Evolutionary conservation across 2,797 vertebrate species (phyloP).

Genomic region (Columba guinea): DNA sequence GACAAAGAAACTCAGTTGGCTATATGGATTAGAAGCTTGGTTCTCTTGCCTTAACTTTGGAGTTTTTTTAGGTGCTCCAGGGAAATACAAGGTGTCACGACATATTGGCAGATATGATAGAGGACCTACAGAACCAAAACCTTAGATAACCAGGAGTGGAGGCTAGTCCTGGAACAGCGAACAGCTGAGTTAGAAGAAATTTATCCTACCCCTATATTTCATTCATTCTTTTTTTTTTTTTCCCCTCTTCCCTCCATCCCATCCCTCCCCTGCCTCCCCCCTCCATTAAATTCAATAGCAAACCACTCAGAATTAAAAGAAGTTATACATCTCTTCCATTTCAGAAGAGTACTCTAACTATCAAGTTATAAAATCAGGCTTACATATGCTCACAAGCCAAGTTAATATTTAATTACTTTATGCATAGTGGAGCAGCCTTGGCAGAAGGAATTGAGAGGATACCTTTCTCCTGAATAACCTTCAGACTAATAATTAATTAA

Average conservation of each 20-base stretch:
- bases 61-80: neutral
- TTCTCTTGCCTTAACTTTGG: neutral
- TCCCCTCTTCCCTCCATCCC: accelerated
- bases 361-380: neutral
- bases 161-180: neutral
- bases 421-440: neutral
- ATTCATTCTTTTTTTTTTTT: neutral
- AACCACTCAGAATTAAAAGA: neutral
- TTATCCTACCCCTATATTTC: neutral
- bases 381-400: neutral
- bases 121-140: neutral
- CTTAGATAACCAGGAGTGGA: neutral
- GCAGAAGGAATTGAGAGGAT: neutral
- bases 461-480: neutral
- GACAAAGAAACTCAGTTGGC: neutral
- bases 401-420: neutral
- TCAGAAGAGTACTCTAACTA: neutral
- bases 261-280: neutral
- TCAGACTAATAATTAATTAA: neutral
- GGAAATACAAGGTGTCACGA: neutral
- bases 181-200: neutral
- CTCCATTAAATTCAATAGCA: neutral
- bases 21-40: neutral
- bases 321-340: neutral
- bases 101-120: neutral